A percentile compares a stretch with the other conserved stretches of the same genome.
Evolutionary conservation across 2,888 invertebrate species (phyloP).

Genomic region (Leucophenga maculata): DNA sequence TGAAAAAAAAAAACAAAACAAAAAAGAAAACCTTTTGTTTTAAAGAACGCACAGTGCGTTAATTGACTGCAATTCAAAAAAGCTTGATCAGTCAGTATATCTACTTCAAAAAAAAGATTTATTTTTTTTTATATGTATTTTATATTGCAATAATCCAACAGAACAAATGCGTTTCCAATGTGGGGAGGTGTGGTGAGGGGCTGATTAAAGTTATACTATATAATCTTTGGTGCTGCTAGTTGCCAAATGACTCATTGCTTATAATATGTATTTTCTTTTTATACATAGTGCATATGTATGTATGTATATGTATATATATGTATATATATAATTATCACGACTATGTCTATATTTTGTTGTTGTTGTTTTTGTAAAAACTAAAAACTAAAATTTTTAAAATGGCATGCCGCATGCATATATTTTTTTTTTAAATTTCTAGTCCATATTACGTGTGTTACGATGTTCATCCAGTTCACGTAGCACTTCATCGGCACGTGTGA

Average conservation of each 20-base stretch:
- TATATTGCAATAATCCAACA: too few relatives aligned
- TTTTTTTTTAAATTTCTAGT: too few relatives aligned
- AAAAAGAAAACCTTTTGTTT: conserved; percentile 5
- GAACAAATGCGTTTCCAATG: too few relatives aligned
- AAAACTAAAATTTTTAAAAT: conserved; percentile 40
- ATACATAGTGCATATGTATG: neutral
- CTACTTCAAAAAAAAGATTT: too few relatives aligned
- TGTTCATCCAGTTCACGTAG: conserved; percentile 61
- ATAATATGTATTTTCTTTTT: conserved; percentile 4
- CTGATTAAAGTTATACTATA: conserved; percentile 47
- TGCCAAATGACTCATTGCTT: conserved; percentile 28
- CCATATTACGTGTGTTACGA: conserved; percentile 42
- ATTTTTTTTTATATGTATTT: too few relatives aligned
- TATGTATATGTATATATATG: conserved; percentile 9
- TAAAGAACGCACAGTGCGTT: too few relatives aligned
- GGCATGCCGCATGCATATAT: too few relatives aligned
- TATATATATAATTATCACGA: neutral
- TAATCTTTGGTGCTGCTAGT: conserved; percentile 32
- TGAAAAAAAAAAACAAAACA: too few relatives aligned
- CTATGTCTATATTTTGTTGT: conserved; percentile 16
- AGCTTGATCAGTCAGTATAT: too few relatives aligned
- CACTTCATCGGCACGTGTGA: conserved; percentile 67
- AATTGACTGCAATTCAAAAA: too few relatives aligned
- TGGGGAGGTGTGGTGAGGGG: conserved; percentile 43
- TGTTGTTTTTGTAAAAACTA: conserved; percentile 48